Evolutionary conservation across 2,797 vertebrate species (phyloP), one percentile per base, ranked within the genome.

Genomic region (Triplophysa bombifrons): DNA sequence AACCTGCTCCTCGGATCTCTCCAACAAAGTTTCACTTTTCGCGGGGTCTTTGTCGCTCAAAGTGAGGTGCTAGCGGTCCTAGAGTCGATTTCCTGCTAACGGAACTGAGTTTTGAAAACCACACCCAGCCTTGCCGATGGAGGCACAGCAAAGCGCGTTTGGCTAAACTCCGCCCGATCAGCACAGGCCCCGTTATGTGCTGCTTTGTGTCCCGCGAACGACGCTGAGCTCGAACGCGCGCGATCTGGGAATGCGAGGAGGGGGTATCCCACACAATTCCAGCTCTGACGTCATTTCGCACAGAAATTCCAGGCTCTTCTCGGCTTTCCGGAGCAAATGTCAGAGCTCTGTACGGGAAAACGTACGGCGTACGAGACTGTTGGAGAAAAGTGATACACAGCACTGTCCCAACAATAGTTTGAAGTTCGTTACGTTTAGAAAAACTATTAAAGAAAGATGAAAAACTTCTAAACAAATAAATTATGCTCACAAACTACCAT

Each of bases 21-120:
- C 19, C 58, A 19, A n/a, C 61, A 51, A 53, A 44, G 73, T 51
- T 80, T 22, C 63, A 58, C 41, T 56, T 79, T 61, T 79, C 73
- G 20, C 70, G 81, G 84, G 84, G 85, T 72, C 90, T 91, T 90
- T 89, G 91, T 91, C 82, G 84, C 85, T 78, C 27, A 27, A 60
- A 55, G 66, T 81, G 89, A 25, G 38, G 70, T 80, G 88, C 82
- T 86, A 80, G 87, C 69, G 81, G 85, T 84, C 85, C 80, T 76
- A 50, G 79, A 88, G 84, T 86, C 80, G 88, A 85, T 91, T 93
- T 93, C 91, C 93, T 93, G 92, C 92, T 95, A 94, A 95, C 94
- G 94, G 94, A 93, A 93, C 91, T 89, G 86, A 78, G 87, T 87
- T 86, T 89, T 86, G 77, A 83, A 91, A 91, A 93, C 94, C 94